Evolutionary conservation across 1,140 invertebrate genomes (phyloP), one percentile per base, ranked within the genome.

Genomic region (Plutomurus gul): DNA sequence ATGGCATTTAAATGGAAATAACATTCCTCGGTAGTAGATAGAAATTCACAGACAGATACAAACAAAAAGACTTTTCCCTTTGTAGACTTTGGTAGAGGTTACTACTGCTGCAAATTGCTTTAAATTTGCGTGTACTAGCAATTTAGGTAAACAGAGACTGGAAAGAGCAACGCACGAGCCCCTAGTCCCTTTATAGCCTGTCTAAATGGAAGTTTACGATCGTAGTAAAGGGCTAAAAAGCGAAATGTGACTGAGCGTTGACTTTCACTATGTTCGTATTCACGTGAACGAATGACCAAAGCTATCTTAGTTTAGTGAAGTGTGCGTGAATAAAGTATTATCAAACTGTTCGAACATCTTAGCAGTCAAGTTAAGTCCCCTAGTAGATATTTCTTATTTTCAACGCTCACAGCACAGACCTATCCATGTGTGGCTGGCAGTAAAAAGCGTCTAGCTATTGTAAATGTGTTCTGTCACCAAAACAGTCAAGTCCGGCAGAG

Each of bases 161-260:
- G 39, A 43, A 7, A 7, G n/a, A 43, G 11, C 10, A 43, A n/a
- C 2, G 7, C 39, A 43, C n/a, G 10, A 43, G 39, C 10, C 39
- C 2, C 39, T 13, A 2, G 43, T 65, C 56, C 56, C 56, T 65
- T 65, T 65, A 65, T 18, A 33, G 25, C 27, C 27, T 33, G 13
- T 7, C 36, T 65, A 33, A 33, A 65, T 65, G 16, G 25, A 65
- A 65, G 56, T 65, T 65, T 65, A 65, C 56, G 56, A 65, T 36
- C 4, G 10, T 4, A 30, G 36, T 65, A 65, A 65, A 65, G 27
- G 25, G 43, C 8, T 22, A 51, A 22, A 22, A 51, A 22, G 47
- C 18, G 20, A 2, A 6, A 13, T 22, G 5, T 51, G 25, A 51
- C 18, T 51, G 47, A 51, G 18, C 20, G 18, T 25, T 51, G 18